Percentiles rank a stretch among this genome's conserved stretches.
These are phyloP conservation scores for Prenolepis imparis DNA, from an alignment of 2,888 invertebrate genomes.

Conservation along the genomic window DNA sequence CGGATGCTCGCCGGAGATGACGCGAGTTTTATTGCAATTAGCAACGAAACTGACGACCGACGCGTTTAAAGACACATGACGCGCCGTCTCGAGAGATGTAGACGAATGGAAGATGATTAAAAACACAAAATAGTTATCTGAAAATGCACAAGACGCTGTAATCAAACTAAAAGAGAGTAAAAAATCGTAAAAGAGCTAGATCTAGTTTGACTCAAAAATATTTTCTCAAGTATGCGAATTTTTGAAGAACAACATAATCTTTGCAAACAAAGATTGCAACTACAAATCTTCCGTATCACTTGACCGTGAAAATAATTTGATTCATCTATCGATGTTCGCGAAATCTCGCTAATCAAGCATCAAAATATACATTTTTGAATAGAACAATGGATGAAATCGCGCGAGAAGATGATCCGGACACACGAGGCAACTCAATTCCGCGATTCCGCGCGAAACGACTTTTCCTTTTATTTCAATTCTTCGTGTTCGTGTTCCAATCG, in stretches of 20 bases:
- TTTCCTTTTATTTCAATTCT: conserved; percentile 49
- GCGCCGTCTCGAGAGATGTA: neutral
- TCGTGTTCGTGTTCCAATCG: conserved; percentile 68
- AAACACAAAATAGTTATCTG: neutral
- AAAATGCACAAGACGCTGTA: neutral
- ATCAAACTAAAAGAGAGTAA: neutral
- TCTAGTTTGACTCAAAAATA: neutral
- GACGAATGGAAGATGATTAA: neutral
- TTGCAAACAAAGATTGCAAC: neutral
- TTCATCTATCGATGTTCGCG: neutral
- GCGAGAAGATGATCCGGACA: neutral
- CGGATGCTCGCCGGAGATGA: neutral
- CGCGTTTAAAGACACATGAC: neutral
- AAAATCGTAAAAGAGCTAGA: neutral
- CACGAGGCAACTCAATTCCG: neutral
- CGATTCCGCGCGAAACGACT: neutral
- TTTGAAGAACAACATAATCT: neutral
- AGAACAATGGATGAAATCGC: conserved; percentile 9
- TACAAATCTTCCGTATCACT: neutral
- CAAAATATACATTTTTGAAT: neutral
- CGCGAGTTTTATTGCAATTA: neutral
- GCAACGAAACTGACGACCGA: conserved; percentile 6
- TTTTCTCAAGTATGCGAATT: neutral
- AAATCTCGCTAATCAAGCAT: too few relatives aligned
- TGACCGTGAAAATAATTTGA: neutral